phyloP scores from a whole-genome alignment of 2,113 vertebrate genomes.

The Ramphastos sulfuratus region DNA sequence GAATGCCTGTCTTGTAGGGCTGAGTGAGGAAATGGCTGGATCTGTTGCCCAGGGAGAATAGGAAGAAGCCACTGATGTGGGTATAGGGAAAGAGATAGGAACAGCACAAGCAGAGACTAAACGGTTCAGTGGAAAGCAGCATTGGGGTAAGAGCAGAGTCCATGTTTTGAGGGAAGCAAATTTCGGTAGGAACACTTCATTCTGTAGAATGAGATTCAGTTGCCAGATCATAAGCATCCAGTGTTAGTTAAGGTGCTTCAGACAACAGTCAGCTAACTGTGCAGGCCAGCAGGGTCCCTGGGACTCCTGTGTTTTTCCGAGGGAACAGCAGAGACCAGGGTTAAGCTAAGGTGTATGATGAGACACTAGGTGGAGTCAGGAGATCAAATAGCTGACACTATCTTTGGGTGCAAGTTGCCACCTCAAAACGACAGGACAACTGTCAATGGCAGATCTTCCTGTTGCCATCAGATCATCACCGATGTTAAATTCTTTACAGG shows the following conservation, averaged over 20 bases:
- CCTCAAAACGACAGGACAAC: background rate
- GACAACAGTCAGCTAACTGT: background rate
- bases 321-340: background rate
- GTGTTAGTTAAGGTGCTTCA: background rate
- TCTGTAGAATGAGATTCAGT: background rate
- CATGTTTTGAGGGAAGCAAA: background rate
- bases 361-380: background rate
- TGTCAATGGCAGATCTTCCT: background rate
- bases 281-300: accelerated
- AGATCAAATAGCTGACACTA: background rate
- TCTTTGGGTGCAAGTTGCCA: background rate
- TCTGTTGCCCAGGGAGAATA: background rate
- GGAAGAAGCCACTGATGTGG: background rate
- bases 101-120: background rate
- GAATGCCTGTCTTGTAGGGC: background rate
- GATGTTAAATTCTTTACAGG: background rate
- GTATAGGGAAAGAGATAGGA: background rate
- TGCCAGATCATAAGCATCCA: background rate
- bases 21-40: background rate
- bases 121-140: background rate
- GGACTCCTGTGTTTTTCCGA: background rate
- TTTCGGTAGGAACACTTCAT: background rate
- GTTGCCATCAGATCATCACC: background rate
- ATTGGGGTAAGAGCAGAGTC: background rate
- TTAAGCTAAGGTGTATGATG: background rate